Evolutionary conservation across 92 coral and sea anemone genomes (phyloP), one percentile per base, ranked within the genome.

Genomic region (Epizoanthus rinbou): DNA sequence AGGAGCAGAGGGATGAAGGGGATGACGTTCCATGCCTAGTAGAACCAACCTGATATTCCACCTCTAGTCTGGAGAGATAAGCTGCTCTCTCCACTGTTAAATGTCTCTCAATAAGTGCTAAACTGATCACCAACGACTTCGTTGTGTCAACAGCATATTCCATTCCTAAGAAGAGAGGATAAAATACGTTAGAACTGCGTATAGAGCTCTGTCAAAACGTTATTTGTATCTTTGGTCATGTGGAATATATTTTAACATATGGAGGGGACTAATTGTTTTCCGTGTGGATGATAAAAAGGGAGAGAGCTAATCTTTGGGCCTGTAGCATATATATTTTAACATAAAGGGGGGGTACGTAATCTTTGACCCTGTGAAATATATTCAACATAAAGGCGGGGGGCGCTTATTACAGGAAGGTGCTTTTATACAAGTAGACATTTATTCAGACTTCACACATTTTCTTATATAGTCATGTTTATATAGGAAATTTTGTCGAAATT

Each of bases 131-230:
- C 35, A 97, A 84, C 0, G 99, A 97, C 65, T 97, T 97, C 8
- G 93, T 81, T 22, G 99, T 94, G 41, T 94, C 99, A 28, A 97
- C 99, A 22, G 98, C 97, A 84, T 85, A 94, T 81, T 94, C 99
- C 62, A 97, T 86, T 57, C 99, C 99, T 97, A 45, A 18, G n/a
- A 23, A 57, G 8, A 79, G 10, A 62, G 43, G 6, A 18, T 25
- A 9, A 41, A n/a, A 18, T 53, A n/a, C 21, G 7, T 58, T 53
- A 13, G 39, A 59, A 35, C 47, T 11, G 57, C 57, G n/a, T 50
- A 18, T 19, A 50, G 8, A 19, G 4, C 23, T 19, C 16, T 52
- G 33, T 22, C 58, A 18, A 13, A 43, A 43, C 10, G 5, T 19
- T 3, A 37, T 19, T 35, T 9, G 5, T 41, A 28, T 35, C 8